Evolutionary conservation across 2,113 vertebrate species (phyloP).

Genomic region (Rostratula benghalensis): DNA sequence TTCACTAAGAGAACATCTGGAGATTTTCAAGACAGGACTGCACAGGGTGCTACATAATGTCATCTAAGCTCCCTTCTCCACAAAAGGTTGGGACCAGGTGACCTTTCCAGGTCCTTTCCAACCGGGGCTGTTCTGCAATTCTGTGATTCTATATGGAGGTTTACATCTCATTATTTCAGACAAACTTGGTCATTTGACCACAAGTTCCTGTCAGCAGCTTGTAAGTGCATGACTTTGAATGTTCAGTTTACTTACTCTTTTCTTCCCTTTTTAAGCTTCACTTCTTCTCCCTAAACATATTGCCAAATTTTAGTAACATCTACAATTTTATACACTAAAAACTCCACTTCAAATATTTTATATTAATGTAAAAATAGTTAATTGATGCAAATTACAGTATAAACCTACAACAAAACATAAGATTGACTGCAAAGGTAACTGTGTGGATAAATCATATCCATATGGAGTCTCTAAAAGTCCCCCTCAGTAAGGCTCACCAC

Average conservation of each 20-base stretch:
- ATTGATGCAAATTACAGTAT: neutral
- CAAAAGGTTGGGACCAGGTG: neutral
- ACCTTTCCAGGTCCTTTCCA: neutral
- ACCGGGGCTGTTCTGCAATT: neutral
- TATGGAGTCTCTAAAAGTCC: neutral
- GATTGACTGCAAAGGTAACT: neutral
- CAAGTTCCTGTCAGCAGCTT: neutral
- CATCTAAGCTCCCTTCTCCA: neutral
- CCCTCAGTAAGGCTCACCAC: neutral
- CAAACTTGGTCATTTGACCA: neutral
- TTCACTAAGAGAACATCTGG: neutral
- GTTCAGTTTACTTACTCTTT: neutral
- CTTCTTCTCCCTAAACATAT: neutral
- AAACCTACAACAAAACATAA: neutral
- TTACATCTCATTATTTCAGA: neutral
- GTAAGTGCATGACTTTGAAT: neutral
- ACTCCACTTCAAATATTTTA: neutral
- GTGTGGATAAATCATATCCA: neutral
- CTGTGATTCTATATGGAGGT: neutral
- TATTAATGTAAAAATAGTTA: neutral
- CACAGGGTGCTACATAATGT: neutral
- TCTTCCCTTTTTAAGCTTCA: neutral
- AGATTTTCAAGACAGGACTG: neutral
- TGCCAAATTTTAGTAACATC: neutral
- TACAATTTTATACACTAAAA: neutral